Evolutionary conservation across 2,888 invertebrate genomes (phyloP).

Genomic region (Coleophora flavipennella): DNA sequence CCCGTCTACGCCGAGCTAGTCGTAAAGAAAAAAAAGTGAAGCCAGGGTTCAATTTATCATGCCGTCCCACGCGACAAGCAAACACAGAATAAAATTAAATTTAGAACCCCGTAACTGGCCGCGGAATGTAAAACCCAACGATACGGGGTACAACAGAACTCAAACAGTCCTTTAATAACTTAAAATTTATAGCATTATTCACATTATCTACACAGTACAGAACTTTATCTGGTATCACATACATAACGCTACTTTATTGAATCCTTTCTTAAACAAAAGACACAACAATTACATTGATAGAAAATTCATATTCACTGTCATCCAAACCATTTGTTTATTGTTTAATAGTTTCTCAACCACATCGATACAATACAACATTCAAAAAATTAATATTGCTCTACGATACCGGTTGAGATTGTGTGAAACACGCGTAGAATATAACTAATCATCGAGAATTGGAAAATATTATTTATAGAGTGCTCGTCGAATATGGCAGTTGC

Average conservation of each 20-base stretch:
- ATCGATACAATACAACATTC: no score
- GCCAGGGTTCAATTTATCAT: constrained; percentile 62
- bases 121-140: constrained; percentile 70
- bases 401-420: no score
- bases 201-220: constrained; percentile 71
- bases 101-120: constrained; percentile 48
- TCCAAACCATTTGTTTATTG: constrained; percentile 7
- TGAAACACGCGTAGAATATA: no score
- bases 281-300: constrained; percentile 13
- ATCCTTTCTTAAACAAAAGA: constrained; percentile 45
- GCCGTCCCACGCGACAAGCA: constrained; percentile 65
- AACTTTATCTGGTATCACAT: constrained; percentile 64
- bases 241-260: constrained; percentile 40
- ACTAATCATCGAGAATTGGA: no score
- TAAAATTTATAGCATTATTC: constrained; percentile 50
- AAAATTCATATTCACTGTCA: constrained; percentile 48
- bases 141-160: constrained; percentile 45
- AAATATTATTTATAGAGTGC: no score
- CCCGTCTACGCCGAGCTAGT: constrained; percentile 55
- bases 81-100: constrained; percentile 54
- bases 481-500: no score
- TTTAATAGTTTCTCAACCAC: no score
- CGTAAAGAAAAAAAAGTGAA: constrained; percentile 51
- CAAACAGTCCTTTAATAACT: constrained; percentile 62
- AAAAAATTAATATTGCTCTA: no score